These are phyloP conservation scores for Agrilus biguttatus DNA, from an alignment of 2,888 invertebrate genomes.

Conservation along the genomic window DNA sequence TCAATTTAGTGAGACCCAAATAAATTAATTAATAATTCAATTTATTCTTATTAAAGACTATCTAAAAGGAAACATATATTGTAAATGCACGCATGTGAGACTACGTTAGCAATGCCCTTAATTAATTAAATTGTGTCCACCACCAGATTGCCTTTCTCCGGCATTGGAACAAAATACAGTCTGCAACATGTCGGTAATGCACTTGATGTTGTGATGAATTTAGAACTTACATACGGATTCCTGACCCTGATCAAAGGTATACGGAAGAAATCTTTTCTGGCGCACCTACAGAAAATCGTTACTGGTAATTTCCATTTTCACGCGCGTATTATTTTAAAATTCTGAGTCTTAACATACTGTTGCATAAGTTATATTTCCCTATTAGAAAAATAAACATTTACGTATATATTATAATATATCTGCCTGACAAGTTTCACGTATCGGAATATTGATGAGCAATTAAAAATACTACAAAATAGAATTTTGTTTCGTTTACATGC, in stretches of 20 bases:
- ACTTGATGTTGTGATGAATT: conserved; percentile 2
- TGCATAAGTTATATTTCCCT: not conserved
- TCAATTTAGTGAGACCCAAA: too few relatives aligned
- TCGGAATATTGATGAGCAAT: too few relatives aligned
- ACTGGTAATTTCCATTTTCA: too few relatives aligned
- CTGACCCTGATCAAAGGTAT: conserved; percentile 22
- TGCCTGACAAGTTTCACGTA: too few relatives aligned
- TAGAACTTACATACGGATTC: conserved; percentile 8
- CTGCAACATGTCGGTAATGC: conserved; percentile 17
- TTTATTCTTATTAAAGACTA: too few relatives aligned
- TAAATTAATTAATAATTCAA: too few relatives aligned
- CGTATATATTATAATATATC: not conserved
- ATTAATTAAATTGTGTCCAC: conserved; percentile 14
- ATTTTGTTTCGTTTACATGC: too few relatives aligned
- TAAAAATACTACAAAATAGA: too few relatives aligned
- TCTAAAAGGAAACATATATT: too few relatives aligned
- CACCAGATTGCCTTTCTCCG: conserved; percentile 29
- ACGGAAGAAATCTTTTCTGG: conserved; percentile 15
- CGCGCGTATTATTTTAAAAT: too few relatives aligned
- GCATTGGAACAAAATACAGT: conserved; percentile 27
- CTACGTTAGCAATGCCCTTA: conserved; percentile 12
- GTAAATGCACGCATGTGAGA: too few relatives aligned
- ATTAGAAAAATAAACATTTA: not conserved
- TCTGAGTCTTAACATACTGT: too few relatives aligned
- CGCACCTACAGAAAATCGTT: not conserved